These are phyloP conservation scores for Mustela nigripes DNA, from an alignment of 2,113 vertebrate species.

Conservation along the genomic window DNA sequence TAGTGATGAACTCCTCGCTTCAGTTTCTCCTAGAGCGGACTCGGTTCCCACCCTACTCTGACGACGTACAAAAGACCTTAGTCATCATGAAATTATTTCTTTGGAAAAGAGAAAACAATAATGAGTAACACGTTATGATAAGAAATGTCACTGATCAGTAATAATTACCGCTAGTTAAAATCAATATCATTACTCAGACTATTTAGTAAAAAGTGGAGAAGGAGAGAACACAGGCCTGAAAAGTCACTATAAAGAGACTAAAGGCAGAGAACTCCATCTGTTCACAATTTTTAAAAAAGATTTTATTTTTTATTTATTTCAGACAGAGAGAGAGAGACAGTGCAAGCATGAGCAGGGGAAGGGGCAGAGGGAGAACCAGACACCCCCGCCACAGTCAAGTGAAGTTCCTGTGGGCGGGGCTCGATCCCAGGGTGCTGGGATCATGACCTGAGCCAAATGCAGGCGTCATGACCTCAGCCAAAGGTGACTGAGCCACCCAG, in stretches of 20 bases:
- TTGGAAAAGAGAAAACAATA: not conserved
- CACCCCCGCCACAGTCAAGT: too few relatives aligned
- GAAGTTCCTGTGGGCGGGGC: too few relatives aligned
- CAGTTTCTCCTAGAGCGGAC: not conserved
- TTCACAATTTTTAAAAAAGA: not conserved
- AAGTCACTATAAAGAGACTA: not conserved
- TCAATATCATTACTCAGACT: not conserved
- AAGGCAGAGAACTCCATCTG: not conserved
- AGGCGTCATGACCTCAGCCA: too few relatives aligned
- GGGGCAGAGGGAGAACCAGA: not conserved
- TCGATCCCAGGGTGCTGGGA: not conserved
- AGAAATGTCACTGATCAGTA: not conserved
- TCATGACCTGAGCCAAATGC: not conserved
- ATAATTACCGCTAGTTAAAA: not conserved
- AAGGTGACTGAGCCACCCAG: not conserved
- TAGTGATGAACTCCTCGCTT: not conserved
- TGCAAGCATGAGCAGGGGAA: not conserved
- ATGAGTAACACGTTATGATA: not conserved
- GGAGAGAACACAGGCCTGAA: not conserved
- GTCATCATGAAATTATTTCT: constrained; percentile 11
- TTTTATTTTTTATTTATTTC: not conserved
- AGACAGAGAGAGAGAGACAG: not conserved
- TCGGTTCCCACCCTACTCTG: not conserved
- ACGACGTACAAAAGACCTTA: not conserved
- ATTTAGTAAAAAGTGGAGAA: not conserved